A percentile compares a stretch with the other conserved stretches of the same genome.
phyloP scores from a whole-genome alignment of 2,888 invertebrate species.

The Heliothis peltigera region DNA sequence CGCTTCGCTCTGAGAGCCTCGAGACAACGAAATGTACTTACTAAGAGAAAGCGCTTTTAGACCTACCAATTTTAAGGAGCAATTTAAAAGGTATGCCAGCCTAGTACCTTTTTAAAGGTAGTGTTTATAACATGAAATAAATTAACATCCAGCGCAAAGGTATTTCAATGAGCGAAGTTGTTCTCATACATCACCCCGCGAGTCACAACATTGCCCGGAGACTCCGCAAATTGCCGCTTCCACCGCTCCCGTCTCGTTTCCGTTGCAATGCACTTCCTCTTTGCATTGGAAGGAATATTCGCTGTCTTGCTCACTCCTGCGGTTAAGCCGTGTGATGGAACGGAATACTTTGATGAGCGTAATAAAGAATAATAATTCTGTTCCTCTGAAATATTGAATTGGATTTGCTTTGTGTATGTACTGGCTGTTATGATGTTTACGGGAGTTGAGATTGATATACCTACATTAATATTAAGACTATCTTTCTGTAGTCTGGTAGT shows the following conservation, averaged over 20 bases:
- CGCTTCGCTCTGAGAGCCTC: conserved; percentile 51
- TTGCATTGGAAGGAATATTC: conserved; percentile 55
- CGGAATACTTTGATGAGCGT: conserved; percentile 49
- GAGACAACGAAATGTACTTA: conserved; percentile 63
- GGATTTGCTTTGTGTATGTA: conserved; percentile 43
- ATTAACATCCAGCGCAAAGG: conserved; percentile 71
- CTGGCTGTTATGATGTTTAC: conserved; percentile 8
- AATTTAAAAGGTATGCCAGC: conserved; percentile 60
- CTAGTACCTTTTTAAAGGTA: conserved; percentile 60
- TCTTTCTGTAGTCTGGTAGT: not conserved
- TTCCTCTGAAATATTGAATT: conserved; percentile 54
- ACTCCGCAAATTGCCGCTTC: conserved; percentile 63
- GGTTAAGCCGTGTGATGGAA: conserved; percentile 34
- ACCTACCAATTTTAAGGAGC: conserved; percentile 59
- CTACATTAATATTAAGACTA: not conserved
- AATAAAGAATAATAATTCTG: conserved; percentile 56
- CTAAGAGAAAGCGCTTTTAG: conserved; percentile 56
- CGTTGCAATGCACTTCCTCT: conserved; percentile 67
- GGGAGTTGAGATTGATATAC: not conserved
- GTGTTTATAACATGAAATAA: conserved; percentile 71
- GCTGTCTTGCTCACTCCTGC: conserved; percentile 53
- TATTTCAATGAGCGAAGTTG: conserved; percentile 73
- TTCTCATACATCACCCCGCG: conserved; percentile 67
- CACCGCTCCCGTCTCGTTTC: conserved; percentile 65
- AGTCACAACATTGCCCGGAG: conserved; percentile 63